A percentile compares a stretch with the other conserved stretches of the same genome.
Conservation (phyloP, 2,888 invertebrate genomes). For the Caenorhabditis doughertyi region DNA sequence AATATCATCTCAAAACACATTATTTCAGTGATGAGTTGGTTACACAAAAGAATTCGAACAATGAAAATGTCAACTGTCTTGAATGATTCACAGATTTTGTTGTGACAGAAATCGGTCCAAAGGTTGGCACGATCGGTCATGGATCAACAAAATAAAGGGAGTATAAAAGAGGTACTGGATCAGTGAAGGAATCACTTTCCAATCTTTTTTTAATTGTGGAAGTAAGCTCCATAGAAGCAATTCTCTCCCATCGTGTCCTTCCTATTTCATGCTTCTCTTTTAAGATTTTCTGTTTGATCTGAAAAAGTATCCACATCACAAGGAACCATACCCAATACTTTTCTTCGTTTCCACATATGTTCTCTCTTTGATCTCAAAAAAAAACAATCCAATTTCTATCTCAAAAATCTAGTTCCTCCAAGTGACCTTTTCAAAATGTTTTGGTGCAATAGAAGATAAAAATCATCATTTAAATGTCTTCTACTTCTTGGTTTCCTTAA, state of each 20-base stretch:
- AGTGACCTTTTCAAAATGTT: conserved; percentile 8
- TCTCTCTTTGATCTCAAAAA: conserved; percentile 28
- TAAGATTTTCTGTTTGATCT: neutral
- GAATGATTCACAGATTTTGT: conserved; percentile 35
- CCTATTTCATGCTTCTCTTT: too few relatives aligned
- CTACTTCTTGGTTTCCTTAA: conserved; percentile 11
- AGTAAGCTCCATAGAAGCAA: too few relatives aligned
- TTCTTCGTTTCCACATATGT: neutral
- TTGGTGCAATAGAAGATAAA: conserved; percentile 13
- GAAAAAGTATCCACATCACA: neutral
- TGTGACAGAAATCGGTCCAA: conserved; percentile 30
- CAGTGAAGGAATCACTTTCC: neutral
- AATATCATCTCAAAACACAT: conserved; percentile 12
- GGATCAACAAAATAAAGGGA: neutral
- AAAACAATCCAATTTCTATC: conserved; percentile 3
- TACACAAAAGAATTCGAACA: conserved; percentile 20
- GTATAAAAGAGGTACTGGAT: conserved; percentile 4
- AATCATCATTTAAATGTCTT: neutral
- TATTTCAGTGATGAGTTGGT: conserved; percentile 9
- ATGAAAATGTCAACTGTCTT: conserved; percentile 14
- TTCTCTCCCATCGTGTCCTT: too few relatives aligned
- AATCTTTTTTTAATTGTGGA: too few relatives aligned
- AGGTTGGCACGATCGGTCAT: neutral
- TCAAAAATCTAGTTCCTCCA: conserved; percentile 10
- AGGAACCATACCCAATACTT: neutral